Evolutionary conservation across 2,797 vertebrate species (phyloP).

Genomic region (Sebastes nivosus): DNA sequence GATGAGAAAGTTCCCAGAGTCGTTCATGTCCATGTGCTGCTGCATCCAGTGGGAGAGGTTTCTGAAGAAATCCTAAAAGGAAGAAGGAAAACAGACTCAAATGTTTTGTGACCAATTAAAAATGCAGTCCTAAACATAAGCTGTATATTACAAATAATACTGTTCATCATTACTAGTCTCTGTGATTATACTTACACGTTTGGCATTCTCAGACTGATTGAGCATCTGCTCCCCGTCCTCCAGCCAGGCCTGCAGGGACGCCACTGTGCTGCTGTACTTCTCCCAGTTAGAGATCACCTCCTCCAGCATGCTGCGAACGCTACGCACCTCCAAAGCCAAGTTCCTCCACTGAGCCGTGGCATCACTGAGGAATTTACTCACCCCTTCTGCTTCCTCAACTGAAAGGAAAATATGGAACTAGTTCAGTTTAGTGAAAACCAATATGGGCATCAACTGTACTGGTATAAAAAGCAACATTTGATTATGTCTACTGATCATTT

Average conservation of each 20-base stretch:
- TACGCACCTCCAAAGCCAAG: conserved; percentile 93
- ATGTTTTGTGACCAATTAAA: background rate
- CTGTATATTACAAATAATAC: background rate
- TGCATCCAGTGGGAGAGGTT: conserved; percentile 97
- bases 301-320: conserved; percentile 97
- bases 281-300: conserved; percentile 98
- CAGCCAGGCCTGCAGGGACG: conserved; percentile 94
- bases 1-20: conserved; percentile 97
- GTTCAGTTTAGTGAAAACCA: background rate
- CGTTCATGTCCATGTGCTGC: conserved; percentile 97
- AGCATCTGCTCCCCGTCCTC: conserved; percentile 97
- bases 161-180: background rate
- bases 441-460: fast-evolving
- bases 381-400: conserved; percentile 94
- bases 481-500: conserved; percentile 7
- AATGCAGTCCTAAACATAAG: background rate
- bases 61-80: conserved; percentile 92
- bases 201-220: conserved; percentile 91
- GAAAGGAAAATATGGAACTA: conserved; percentile 30
- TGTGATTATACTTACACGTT: conserved; percentile 85
- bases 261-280: conserved; percentile 92
- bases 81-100: background rate
- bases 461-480: background rate
- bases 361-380: conserved; percentile 93
- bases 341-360: conserved; percentile 94